Evolutionary conservation across 1,140 invertebrate genomes (phyloP), one percentile per base, ranked within the genome.

Genomic region (Brachionus rotundiformis): DNA sequence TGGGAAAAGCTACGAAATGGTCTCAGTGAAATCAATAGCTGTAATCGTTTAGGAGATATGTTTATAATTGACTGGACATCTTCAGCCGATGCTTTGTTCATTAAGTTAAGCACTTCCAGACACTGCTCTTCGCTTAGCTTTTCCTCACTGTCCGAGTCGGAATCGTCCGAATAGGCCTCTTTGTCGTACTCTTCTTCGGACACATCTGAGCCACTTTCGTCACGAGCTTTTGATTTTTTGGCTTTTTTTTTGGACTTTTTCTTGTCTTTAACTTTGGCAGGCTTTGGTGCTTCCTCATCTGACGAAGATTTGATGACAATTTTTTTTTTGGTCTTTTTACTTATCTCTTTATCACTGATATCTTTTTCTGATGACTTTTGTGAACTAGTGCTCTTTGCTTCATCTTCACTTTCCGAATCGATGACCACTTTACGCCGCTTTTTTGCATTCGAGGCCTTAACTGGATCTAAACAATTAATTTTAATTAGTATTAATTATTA

Each of bases 41-140:
- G 44, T 7, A 79, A 25, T 10, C 59, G 47, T 27, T 79, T 79
- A 19, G 13, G 16, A n/a, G 76, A 54, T 10, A 79, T 54, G 47
- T 54, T 33, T 4, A 79, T 63, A 8, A 79, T 54, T 41, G 76
- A 79, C 13, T 79, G 76, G 10, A 79, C 59, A 11, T 79, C 76
- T 13, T 79, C 47, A 39, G 31, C 33, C 10, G 76, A 59, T 1
- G 76, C 44, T 19, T 79, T 63, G 33, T 79, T 79, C 19, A 79
- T 13, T 6, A 79, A 7, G 8, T 16, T 39, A 25, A 79, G 16
- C 11, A 79, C 36, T 23, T 54, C 44, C 0, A 23, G n/a, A 44
- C 36, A 16, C 29, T 79, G 29, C 1, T 54, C 44, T 10, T 33
- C 47, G 19, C 41, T 59, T 19, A 54, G 16, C 8, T 39, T 59